Evolutionary conservation across 2,113 vertebrate species (phyloP).

Genomic region (Bujurquina vittata): DNA sequence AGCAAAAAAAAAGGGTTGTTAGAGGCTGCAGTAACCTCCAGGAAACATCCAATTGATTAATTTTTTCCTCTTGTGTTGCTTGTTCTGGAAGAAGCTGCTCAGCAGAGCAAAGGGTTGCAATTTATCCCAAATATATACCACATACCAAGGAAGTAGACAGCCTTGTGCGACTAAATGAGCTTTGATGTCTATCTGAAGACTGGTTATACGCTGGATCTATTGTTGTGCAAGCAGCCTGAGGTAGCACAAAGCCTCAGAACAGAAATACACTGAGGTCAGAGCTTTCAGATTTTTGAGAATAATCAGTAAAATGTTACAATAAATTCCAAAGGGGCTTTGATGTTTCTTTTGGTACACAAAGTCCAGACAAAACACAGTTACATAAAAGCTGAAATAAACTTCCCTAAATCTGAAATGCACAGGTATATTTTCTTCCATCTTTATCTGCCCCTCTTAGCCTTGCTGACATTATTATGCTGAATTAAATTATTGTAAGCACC

Average conservation of each 20-base stretch:
- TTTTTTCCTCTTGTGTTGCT: neutral
- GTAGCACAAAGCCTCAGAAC: neutral
- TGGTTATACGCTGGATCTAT: neutral
- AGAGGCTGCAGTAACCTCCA: conserved; percentile 10
- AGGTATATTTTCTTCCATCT: neutral
- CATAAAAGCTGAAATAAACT: conserved; percentile 1
- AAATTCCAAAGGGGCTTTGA: neutral
- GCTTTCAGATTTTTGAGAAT: conserved; percentile 4
- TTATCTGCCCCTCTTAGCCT: neutral
- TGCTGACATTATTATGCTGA: neutral
- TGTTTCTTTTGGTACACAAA: neutral
- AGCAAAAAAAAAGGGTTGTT: neutral
- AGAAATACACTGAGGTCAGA: neutral
- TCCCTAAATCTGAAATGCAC: neutral
- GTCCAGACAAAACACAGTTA: conserved; percentile 7
- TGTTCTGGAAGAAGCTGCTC: neutral
- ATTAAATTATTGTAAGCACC: neutral
- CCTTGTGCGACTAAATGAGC: neutral
- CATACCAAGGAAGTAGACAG: neutral
- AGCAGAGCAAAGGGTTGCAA: neutral
- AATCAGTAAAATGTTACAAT: conserved; percentile 8
- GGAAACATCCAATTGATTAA: conserved; percentile 6
- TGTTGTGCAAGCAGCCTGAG: neutral
- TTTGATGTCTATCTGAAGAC: neutral
- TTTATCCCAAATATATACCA: neutral